A percentile compares a stretch with the other conserved stretches of the same genome.
These are phyloP conservation scores for Nymphalis urticae DNA, from an alignment of 2,888 invertebrate species.

Conservation along the genomic window DNA sequence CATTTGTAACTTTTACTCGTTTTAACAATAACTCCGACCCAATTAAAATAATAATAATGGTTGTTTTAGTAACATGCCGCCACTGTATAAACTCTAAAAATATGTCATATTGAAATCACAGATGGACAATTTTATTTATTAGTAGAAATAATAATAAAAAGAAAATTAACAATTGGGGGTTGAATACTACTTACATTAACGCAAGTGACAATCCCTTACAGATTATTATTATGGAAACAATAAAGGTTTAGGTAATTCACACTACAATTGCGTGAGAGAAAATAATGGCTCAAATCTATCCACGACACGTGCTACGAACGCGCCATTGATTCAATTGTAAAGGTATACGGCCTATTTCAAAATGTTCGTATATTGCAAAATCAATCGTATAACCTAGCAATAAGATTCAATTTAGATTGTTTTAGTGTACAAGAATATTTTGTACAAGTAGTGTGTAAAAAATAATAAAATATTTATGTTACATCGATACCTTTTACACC, in stretches of 20 bases:
- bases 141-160: background rate
- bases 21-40: too few relatives aligned
- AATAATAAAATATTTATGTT: too few relatives aligned
- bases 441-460: too few relatives aligned
- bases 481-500: too few relatives aligned
- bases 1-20: too few relatives aligned
- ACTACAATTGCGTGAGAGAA: background rate
- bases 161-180: background rate
- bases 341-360: background rate
- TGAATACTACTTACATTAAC: background rate
- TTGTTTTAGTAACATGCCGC: too few relatives aligned
- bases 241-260: conserved; percentile 8
- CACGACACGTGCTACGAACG: background rate
- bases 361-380: background rate
- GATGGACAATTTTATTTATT: too few relatives aligned
- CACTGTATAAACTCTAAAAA: too few relatives aligned
- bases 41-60: too few relatives aligned
- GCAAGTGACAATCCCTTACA: background rate
- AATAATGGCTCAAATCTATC: conserved; percentile 1
- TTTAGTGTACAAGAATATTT: too few relatives aligned
- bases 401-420: background rate
- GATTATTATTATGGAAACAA: background rate
- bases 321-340: background rate
- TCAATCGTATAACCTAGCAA: background rate
- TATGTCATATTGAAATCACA: too few relatives aligned